Base-by-base conservation (phyloP, 2,113 vertebrate species). In the Pleuronectes platessa region DNA sequence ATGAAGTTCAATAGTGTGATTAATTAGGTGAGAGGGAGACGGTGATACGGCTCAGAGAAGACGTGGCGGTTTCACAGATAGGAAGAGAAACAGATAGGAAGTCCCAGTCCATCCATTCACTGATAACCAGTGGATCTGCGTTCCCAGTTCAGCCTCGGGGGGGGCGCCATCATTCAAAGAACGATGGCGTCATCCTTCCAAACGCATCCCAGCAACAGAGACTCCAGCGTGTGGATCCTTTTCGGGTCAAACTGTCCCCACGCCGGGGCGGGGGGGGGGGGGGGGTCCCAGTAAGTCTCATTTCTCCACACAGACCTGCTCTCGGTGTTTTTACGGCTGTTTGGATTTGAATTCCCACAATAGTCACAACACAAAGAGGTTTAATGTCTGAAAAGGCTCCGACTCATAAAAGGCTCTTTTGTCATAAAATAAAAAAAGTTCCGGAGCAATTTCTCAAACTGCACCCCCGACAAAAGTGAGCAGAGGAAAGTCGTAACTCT, bases 21-120 rank as follows among this genome's bases (percentile, higher is more conserved):
- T 88, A 89, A 89, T 90, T 83, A 87, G 87, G 87, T 87, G 89
- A 83, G 78, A 82, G 81, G 75, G 71, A 82, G 82, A 72, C 82
- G 67, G 86, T 21, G 88, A 91, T 85, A 74, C 26, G n/a, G 85
- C 84, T 72, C 70, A 58, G 68, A 26, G 74, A 81, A 55, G 78
- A 78, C 59, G 81, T 63, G 56, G 56, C n/a, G 69, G 79, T 79
- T 7, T 85, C 59, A 61, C 71, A 77, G 76, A 82, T 67, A 86
- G 58, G 37, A 51, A 49, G 56, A 23, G 40, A 49, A 56, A 60
- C 61, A 35, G 78, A 82, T 59, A 71, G 45, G 63, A 35, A 53
- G 70, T 59, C 20, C 0, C 15, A 58, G 60, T 81, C 58, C 37
- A 54, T 83, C 73, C 70, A 31, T 71, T 73, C 74, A 55, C 47